phyloP scores from a whole-genome alignment of 2,797 vertebrate genomes.

The Spea hammondii region DNA sequence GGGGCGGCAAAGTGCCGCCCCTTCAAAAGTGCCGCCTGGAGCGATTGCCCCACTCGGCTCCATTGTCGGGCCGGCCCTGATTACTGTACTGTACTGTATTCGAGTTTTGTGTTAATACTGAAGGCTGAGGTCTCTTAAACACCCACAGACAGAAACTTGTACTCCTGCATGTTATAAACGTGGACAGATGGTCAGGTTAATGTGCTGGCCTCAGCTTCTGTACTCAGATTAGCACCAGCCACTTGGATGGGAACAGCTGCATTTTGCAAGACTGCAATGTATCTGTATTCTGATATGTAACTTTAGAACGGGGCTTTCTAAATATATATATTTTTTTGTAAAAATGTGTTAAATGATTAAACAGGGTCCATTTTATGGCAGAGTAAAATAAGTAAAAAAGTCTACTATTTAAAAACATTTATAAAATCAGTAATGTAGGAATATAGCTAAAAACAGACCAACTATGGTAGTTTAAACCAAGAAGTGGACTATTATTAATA shows the following conservation, averaged over 20 bases:
- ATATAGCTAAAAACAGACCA: background rate
- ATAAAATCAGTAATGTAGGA: background rate
- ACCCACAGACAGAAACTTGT: conserved; percentile 19
- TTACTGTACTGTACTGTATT: no score
- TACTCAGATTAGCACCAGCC: conserved; percentile 66
- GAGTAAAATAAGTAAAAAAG: background rate
- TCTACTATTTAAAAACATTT: background rate
- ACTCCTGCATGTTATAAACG: conserved; percentile 66
- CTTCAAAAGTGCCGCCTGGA: no score
- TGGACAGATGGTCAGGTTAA: conserved; percentile 73
- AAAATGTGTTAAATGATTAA: conserved; percentile 17
- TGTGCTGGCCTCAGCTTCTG: conserved; percentile 70
- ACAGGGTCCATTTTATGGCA: background rate
- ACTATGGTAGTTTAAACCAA: no score
- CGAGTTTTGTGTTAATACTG: background rate
- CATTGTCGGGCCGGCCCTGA: no score
- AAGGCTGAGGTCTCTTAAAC: background rate
- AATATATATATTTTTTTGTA: conserved; percentile 68
- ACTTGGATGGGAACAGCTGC: conserved; percentile 68
- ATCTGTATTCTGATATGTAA: conserved; percentile 80
- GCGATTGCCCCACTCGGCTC: no score
- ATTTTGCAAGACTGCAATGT: conserved; percentile 72
- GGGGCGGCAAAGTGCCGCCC: no score
- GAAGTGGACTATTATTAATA: background rate
- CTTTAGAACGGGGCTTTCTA: conserved; percentile 71